Evolutionary conservation across 2,888 invertebrate species (phyloP).

Genomic region (Nemotelus nigrinus): DNA sequence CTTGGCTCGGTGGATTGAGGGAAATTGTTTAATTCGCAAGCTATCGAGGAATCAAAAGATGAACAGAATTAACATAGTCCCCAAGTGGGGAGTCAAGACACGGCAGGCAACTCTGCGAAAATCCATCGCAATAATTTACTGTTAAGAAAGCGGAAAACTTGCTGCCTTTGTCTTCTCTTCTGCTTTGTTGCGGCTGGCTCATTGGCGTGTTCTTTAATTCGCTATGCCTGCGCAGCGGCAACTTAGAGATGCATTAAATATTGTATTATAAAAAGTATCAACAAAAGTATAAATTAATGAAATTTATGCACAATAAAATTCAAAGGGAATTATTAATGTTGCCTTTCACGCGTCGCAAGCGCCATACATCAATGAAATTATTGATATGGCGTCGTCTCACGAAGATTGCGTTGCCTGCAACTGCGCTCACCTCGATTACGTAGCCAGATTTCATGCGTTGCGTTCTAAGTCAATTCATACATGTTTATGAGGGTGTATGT

Average conservation of each 20-base stretch:
- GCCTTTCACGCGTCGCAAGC: slow-evolving; percentile 66
- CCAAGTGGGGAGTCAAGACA: background rate
- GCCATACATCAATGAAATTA: slow-evolving; percentile 64
- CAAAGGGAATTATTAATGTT: slow-evolving; percentile 66
- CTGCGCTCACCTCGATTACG: background rate
- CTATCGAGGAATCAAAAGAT: slow-evolving; percentile 23
- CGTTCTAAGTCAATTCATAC: too few relatives aligned
- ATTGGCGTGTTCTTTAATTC: background rate
- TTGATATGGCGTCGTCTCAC: slow-evolving; percentile 50
- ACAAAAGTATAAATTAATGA: slow-evolving; percentile 66
- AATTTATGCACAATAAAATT: slow-evolving; percentile 66
- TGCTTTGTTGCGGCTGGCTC: slow-evolving; percentile 5
- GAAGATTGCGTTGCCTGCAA: slow-evolving; percentile 36
- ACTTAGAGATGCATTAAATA: slow-evolving; percentile 30
- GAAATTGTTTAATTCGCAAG: slow-evolving; percentile 37
- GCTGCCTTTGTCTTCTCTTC: slow-evolving; percentile 41
- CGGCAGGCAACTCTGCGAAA: slow-evolving; percentile 50
- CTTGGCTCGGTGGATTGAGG: slow-evolving; percentile 14
- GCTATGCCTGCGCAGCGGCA: background rate
- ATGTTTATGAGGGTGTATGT: too few relatives aligned
- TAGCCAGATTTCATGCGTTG: too few relatives aligned
- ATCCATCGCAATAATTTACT: slow-evolving; percentile 53
- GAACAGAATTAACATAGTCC: slow-evolving; percentile 31
- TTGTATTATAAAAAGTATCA: slow-evolving; percentile 57
- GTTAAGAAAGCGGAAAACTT: slow-evolving; percentile 52